phyloP scores from a whole-genome alignment of 2,797 vertebrate species.

The Chaetodon trifasciatus region DNA sequence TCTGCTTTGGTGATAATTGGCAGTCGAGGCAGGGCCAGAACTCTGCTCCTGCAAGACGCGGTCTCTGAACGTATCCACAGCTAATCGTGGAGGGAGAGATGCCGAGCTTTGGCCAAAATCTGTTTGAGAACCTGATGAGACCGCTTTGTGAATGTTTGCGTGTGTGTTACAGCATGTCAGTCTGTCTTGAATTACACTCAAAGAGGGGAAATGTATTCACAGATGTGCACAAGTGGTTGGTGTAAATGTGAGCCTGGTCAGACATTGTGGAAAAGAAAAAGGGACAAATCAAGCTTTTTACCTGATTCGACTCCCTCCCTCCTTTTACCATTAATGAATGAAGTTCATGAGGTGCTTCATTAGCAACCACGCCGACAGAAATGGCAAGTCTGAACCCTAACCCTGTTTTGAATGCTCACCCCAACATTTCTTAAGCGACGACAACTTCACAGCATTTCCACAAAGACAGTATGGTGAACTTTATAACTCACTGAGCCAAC shows the following conservation, averaged over 20 bases:
- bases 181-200: conserved; percentile 17
- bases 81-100: conserved; percentile 60
- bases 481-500: background rate
- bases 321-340: background rate
- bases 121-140: conserved; percentile 15
- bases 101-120: conserved; percentile 51
- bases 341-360: background rate
- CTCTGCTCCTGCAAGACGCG: conserved; percentile 61
- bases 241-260: background rate
- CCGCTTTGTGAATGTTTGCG: background rate
- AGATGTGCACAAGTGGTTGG: background rate
- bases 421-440: background rate
- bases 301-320: background rate
- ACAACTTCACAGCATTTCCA: background rate
- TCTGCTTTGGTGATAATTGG: conserved; percentile 84
- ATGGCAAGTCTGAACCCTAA: background rate
- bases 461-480: background rate
- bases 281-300: background rate
- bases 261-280: background rate
- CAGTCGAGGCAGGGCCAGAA: conserved; percentile 74
- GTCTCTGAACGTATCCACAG: conserved; percentile 58
- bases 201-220: background rate
- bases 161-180: background rate
- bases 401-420: background rate
- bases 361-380: background rate